A percentile compares a stretch with the other conserved stretches of the same genome.
These are phyloP conservation scores for Sarcophaga rosellei DNA, from an alignment of 2,888 invertebrate species.

Conservation along the genomic window DNA sequence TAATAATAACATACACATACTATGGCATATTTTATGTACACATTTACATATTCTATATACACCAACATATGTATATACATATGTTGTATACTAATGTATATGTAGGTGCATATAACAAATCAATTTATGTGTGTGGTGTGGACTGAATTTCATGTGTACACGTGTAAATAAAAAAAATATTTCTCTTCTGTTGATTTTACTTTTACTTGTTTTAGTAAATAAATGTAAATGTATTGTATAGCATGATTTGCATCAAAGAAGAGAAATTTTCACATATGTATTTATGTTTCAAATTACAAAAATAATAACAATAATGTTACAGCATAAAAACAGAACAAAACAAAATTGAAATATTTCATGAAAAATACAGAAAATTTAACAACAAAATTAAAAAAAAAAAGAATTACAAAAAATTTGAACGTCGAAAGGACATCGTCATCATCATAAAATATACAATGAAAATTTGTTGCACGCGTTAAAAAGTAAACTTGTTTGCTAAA, in stretches of 20 bases:
- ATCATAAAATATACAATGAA: slow-evolving; percentile 13
- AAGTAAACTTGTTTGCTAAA: slow-evolving; percentile 6
- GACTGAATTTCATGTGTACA: too few relatives aligned
- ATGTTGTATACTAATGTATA: background rate
- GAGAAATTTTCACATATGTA: slow-evolving; percentile 2
- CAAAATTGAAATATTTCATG: background rate
- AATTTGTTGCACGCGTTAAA: background rate
- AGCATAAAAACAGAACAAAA: background rate
- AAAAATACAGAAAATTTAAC: slow-evolving; percentile 17
- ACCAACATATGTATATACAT: background rate
- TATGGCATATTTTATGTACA: background rate
- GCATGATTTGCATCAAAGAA: slow-evolving; percentile 16
- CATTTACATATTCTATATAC: background rate
- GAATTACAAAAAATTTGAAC: background rate
- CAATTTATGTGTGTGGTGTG: too few relatives aligned
- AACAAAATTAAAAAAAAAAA: background rate
- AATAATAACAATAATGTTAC: background rate
- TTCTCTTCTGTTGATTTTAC: background rate
- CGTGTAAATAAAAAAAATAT: background rate
- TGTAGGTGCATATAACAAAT: background rate
- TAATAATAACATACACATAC: slow-evolving; percentile 1
- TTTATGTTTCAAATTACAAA: slow-evolving; percentile 8
- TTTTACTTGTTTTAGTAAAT: background rate
- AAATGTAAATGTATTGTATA: background rate
- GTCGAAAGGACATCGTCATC: background rate